phyloP scores from a whole-genome alignment of 2,797 vertebrate genomes.

The Geotria australis region DNA sequence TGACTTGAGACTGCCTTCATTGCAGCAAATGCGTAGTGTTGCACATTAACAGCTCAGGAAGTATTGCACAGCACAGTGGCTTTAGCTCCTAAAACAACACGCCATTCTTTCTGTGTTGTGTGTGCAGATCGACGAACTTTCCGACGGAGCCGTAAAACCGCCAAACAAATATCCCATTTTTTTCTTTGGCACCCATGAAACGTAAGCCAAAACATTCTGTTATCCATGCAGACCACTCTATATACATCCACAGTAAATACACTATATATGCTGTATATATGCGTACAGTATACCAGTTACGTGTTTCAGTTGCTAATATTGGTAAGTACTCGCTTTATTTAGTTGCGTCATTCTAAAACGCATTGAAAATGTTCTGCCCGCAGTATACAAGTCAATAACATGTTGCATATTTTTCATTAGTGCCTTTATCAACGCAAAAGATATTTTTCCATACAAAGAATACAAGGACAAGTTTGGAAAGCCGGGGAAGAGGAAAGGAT shows the following conservation, averaged over 20 bases:
- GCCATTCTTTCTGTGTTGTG: too few species aligned
- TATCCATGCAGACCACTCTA: background rate
- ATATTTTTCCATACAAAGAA: conserved; percentile 82
- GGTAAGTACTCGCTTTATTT: too few species aligned
- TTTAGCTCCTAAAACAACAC: too few species aligned
- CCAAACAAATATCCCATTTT: conserved; percentile 95
- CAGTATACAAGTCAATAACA: background rate
- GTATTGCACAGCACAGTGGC: too few species aligned
- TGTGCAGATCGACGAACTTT: conserved; percentile 69
- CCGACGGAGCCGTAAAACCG: conserved; percentile 88
- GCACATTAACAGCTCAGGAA: too few species aligned
- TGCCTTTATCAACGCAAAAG: conserved; percentile 72
- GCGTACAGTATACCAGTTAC: background rate
- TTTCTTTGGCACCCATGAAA: conserved; percentile 93
- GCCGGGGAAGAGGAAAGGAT: conserved; percentile 93
- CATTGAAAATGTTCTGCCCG: too few species aligned
- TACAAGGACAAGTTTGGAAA: conserved; percentile 97
- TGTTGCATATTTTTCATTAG: conserved; percentile 11
- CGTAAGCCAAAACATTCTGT: conserved; percentile 21
- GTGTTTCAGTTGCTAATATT: background rate
- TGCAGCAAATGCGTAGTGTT: too few species aligned
- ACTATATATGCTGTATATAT: too few species aligned
- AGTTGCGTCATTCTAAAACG: too few species aligned
- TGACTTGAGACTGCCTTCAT: too few species aligned
- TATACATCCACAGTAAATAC: background rate